These are phyloP conservation scores for Heliconius eleuchia DNA, from an alignment of 1,140 invertebrate species.

Conservation along the genomic window DNA sequence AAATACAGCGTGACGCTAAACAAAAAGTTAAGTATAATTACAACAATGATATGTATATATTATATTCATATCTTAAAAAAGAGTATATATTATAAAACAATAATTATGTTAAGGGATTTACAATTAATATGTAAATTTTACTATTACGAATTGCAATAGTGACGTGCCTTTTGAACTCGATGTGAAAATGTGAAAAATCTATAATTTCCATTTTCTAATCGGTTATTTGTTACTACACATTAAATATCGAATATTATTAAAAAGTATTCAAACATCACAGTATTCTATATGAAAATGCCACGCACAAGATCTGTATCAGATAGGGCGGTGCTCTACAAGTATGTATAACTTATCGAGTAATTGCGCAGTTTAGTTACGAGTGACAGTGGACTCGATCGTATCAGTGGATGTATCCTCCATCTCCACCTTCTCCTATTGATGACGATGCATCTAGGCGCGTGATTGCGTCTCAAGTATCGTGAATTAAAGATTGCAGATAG, in stretches of 20 bases:
- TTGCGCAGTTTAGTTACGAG: constrained; percentile 56
- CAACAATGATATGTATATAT: too few species aligned
- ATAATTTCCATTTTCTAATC: not conserved
- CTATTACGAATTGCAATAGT: too few species aligned
- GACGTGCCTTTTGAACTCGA: not conserved
- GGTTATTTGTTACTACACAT: not conserved
- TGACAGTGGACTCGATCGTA: constrained; percentile 60
- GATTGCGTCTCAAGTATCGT: constrained; percentile 31
- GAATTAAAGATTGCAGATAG: constrained; percentile 13
- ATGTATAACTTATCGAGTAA: constrained; percentile 39
- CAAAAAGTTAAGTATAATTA: too few species aligned
- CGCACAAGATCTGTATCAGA: constrained; percentile 16
- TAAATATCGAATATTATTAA: not conserved
- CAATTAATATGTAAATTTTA: too few species aligned
- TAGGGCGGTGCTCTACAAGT: constrained; percentile 24
- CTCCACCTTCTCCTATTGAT: constrained; percentile 26
- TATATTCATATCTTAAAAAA: too few species aligned
- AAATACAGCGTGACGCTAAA: too few species aligned
- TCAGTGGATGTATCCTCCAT: constrained; percentile 56
- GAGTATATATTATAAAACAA: too few species aligned
- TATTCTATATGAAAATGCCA: constrained; percentile 39
- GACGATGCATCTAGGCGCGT: constrained; percentile 34
- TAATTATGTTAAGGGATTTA: too few species aligned
- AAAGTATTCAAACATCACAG: constrained; percentile 10
- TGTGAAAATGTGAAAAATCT: too few species aligned